These are phyloP conservation scores for Cassiopea xamachana DNA, from an alignment of 30 jellyfish, hydroid and myxozoan genomes.

Conservation along the genomic window DNA sequence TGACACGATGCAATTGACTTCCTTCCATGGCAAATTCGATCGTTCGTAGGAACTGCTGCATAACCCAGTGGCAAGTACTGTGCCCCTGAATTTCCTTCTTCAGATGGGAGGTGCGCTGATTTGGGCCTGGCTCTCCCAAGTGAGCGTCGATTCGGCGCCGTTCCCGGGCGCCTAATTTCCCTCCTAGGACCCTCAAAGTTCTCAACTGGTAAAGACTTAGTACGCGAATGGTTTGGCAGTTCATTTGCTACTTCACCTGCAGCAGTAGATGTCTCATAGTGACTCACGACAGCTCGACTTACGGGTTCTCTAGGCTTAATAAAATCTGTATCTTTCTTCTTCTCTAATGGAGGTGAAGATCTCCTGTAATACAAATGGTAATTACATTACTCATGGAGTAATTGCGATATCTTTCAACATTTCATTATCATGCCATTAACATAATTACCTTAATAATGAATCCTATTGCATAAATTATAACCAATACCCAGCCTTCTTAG, in stretches of 20 bases:
- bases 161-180: conserved; percentile 61
- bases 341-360: conserved; percentile 2
- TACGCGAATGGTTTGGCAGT: conserved; percentile 60
- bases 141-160: conserved; percentile 69
- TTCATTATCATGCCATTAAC: not conserved
- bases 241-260: not conserved
- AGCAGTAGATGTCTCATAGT: not conserved
- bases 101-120: conserved; percentile 76
- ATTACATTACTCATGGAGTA: too few relatives aligned
- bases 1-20: conserved; percentile 62
- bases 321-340: conserved; percentile 4
- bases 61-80: conserved; percentile 68
- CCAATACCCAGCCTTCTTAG: not conserved
- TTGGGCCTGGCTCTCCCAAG: conserved; percentile 44
- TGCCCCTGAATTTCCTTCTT: conserved; percentile 27
- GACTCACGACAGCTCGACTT: not conserved
- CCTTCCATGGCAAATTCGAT: conserved; percentile 54
- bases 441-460: not conserved
- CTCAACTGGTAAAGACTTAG: conserved; percentile 86
- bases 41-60: conserved; percentile 23
- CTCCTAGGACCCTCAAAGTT: conserved; percentile 46
- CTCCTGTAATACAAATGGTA: not conserved
- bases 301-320: not conserved
- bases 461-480: not conserved
- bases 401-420: too few relatives aligned